A percentile compares a stretch with the other conserved stretches of the same genome.
Evolutionary conservation across 2,113 vertebrate genomes (phyloP).

Genomic region (Tragelaphus buxtoni): DNA sequence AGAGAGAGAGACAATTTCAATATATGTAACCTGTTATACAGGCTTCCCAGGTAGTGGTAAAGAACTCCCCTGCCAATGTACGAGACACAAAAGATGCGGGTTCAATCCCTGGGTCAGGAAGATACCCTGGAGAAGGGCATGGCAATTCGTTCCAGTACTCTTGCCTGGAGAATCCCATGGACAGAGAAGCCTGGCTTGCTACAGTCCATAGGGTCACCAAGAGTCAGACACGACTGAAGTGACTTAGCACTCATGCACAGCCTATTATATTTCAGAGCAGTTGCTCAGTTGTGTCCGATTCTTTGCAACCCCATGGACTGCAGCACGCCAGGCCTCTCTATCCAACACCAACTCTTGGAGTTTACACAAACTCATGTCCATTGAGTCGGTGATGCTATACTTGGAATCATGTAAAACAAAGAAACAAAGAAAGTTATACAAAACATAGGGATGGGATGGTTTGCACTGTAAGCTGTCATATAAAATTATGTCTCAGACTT

Average conservation of each 20-base stretch:
- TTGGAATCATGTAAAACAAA: not conserved
- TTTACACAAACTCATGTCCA: not conserved
- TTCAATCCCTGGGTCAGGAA: not conserved
- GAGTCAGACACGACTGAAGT: not conserved
- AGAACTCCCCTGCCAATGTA: not conserved
- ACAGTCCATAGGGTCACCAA: not conserved
- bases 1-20: not conserved
- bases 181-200: not conserved
- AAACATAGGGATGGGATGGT: not conserved
- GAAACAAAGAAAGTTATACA: not conserved
- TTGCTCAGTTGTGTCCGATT: fast-evolving
- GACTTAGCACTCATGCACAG: not conserved
- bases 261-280: not conserved
- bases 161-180: not conserved
- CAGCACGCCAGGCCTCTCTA: not conserved
- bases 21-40: not conserved
- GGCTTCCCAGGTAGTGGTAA: not conserved
- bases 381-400: not conserved
- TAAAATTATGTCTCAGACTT: conserved; percentile 20
- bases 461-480: not conserved
- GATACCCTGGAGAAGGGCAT: not conserved
- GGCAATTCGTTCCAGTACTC: not conserved
- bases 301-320: not conserved
- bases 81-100: fast-evolving
- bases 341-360: not conserved